Evolutionary conservation across 2,888 invertebrate genomes (phyloP), one percentile per base, ranked within the genome.

Genomic region (Andrena bucephala): DNA sequence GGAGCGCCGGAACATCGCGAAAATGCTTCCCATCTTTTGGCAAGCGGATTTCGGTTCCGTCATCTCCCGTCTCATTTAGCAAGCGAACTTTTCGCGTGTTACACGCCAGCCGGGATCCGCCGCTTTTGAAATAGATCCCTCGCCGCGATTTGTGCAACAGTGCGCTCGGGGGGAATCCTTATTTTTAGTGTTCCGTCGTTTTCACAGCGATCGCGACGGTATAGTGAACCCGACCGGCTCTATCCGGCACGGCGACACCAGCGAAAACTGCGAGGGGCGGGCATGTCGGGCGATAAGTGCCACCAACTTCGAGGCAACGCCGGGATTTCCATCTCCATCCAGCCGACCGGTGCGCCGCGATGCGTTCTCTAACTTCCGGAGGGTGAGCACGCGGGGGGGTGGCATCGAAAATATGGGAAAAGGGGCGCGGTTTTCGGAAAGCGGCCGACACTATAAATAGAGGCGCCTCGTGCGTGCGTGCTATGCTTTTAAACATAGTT

Each of bases 401-500:
- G 80, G 20, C 27, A 69, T 68, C 36, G 69, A 78, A 70, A 82
- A 78, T 68, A 73, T 69, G 76, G 78, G 86, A 85, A 85, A 85
- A 82, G 85, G 77, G 70, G 80, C 74, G 79, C 82, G 86, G 87
- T 90, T 91, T 90, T 88, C 86, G 89, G 89, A 89, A 90, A 91
- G 88, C 90, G 86, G 89, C 87, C 89, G 85, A 86, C 83, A 77
- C 86, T 93, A 93, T 92, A 92, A 93, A 93, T 93, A 93, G 89
- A 86, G 81, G 79, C 84, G 90, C 90, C 91, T 91, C 91, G 91
- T 89, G 89, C 87, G 89, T 89, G 91, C 89, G 91, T 89, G 90
- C 90, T 90, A 89, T 91, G 92, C 92, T 92, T 93, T 93, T 93
- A 93, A 93, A 93, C 93, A 92, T 93, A 93, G 93, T 93, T 93